phyloP scores from a whole-genome alignment of 2,797 vertebrate species.

The Champsocephalus esox region DNA sequence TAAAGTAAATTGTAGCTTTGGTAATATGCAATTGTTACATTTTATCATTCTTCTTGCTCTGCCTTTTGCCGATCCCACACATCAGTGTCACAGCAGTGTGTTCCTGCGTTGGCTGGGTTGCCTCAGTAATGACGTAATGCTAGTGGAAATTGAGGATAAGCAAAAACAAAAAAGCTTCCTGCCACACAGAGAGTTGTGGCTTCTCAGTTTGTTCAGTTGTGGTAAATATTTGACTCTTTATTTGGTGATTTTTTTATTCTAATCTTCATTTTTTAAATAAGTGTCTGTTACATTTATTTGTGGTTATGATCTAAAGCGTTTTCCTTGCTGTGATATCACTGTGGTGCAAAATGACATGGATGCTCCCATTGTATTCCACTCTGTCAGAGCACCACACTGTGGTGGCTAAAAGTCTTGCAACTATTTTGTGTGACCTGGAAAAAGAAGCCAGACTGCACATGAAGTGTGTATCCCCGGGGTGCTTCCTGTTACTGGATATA shows the following conservation, averaged over 20 bases:
- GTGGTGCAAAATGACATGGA: neutral
- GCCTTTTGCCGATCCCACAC: neutral
- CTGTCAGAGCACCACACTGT: conserved; percentile 72
- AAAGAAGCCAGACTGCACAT: conserved; percentile 6
- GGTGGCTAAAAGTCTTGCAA: conserved; percentile 55
- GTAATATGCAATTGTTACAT: neutral
- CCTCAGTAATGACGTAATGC: conserved; percentile 28
- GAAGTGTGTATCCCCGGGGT: neutral
- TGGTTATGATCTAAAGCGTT: neutral
- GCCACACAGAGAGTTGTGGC: conserved; percentile 10
- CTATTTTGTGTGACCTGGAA: conserved; percentile 19
- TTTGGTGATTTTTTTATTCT: neutral
- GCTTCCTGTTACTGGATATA: neutral
- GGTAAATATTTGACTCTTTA: neutral
- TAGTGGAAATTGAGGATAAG: conserved; percentile 47
- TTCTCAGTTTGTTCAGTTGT: conserved; percentile 10
- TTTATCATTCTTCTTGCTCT: neutral
- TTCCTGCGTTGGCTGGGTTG: conserved; percentile 30
- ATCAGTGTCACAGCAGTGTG: conserved; percentile 29
- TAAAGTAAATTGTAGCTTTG: conserved; percentile 30
- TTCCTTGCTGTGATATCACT: neutral
- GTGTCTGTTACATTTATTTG: neutral
- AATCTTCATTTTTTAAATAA: neutral
- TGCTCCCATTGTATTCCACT: conserved; percentile 13
- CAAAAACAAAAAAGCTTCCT: conserved; percentile 39